Conservation (phyloP, 2,113 vertebrate species). For the Pseudorasbora parva region DNA sequence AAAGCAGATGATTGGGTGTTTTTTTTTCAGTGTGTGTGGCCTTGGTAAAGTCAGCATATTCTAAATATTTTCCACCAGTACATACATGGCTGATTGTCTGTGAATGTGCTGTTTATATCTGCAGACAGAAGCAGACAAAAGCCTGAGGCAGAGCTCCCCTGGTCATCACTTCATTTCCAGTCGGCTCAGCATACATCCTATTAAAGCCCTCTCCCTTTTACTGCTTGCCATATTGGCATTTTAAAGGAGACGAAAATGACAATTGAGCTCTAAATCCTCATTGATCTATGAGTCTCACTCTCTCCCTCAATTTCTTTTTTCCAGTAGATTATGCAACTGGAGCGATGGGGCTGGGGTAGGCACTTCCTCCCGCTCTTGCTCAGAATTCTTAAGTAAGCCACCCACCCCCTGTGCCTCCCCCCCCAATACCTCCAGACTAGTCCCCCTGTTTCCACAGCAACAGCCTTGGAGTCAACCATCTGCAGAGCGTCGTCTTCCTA, state of each 20-base stretch:
- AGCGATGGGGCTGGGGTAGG: conserved; percentile 65
- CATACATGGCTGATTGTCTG: not conserved
- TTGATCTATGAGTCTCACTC: conserved; percentile 61
- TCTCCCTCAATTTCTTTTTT: conserved; percentile 48
- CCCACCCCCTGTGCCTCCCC: conserved; percentile 59
- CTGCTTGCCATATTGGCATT: conserved; percentile 61
- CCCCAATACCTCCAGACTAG: conserved; percentile 66
- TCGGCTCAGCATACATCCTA: conserved; percentile 32
- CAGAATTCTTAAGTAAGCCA: conserved; percentile 76
- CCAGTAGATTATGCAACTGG: conserved; percentile 73
- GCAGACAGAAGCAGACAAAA: conserved; percentile 21
- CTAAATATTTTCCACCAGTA: not conserved
- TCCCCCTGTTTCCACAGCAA: conserved; percentile 82
- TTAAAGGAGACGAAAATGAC: conserved; percentile 70
- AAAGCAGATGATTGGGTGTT: not conserved
- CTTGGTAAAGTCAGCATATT: not conserved
- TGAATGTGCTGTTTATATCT: not conserved
- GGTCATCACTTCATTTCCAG: conserved; percentile 56
- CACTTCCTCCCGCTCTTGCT: conserved; percentile 74
- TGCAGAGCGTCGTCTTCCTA: conserved; percentile 69
- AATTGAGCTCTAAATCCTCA: conserved; percentile 71
- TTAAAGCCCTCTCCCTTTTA: conserved; percentile 53
- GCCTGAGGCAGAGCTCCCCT: not conserved
- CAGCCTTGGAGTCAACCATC: conserved; percentile 80
- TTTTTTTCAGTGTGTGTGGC: not conserved